Evolutionary conservation across 2,113 vertebrate species (phyloP).

Genomic region (Podilymbus podiceps): DNA sequence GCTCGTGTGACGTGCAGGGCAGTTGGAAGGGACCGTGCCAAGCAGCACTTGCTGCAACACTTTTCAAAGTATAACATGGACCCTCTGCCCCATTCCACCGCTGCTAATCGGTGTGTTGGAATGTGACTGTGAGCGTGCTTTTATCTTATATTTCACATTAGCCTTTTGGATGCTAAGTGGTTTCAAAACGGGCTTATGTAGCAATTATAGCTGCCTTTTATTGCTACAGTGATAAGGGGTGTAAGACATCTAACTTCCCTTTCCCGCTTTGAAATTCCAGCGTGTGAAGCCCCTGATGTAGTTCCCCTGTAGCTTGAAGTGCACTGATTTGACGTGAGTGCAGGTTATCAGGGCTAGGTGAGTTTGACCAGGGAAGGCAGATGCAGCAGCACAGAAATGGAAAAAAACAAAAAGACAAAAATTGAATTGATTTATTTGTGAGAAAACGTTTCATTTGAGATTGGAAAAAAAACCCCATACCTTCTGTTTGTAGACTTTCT

Average conservation of each 20-base stretch:
- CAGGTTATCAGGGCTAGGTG: not conserved
- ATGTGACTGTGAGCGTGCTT: not conserved
- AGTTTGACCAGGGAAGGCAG: not conserved
- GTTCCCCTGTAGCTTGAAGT: not conserved
- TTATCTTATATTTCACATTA: constrained; percentile 4
- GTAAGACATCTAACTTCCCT: not conserved
- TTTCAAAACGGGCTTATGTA: not conserved
- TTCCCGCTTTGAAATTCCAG: not conserved
- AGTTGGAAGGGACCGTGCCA: not conserved
- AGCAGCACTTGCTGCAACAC: not conserved
- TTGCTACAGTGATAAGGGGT: not conserved
- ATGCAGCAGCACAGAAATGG: not conserved
- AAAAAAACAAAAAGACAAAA: not conserved
- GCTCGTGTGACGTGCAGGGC: not conserved
- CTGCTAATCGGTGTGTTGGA: not conserved
- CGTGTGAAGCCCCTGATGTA: not conserved
- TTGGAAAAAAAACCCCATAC: not conserved
- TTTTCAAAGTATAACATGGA: not conserved
- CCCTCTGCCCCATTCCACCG: not conserved
- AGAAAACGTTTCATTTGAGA: not conserved
- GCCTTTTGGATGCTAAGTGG: not conserved
- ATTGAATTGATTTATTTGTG: not conserved
- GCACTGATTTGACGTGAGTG: not conserved
- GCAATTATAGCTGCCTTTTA: not conserved
- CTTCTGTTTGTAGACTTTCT: not conserved